Conservation (phyloP, 2,888 invertebrate species). For the Meganola albula region DNA sequence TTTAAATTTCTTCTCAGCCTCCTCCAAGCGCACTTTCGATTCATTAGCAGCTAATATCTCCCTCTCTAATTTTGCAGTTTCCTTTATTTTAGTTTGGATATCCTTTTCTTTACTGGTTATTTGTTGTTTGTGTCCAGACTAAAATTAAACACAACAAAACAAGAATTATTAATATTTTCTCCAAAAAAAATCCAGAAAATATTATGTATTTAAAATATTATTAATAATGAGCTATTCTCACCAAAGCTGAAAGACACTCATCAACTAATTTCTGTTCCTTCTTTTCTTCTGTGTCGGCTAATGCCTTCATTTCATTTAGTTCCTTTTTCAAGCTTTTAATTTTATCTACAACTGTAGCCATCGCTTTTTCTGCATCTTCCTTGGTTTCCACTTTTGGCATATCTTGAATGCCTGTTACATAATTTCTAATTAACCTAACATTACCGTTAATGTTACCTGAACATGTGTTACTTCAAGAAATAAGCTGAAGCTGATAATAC, state of each 20-base stretch:
- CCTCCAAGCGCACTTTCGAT: conserved; percentile 74
- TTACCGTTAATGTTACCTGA: neutral
- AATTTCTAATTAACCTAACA: neutral
- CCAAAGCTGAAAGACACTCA: conserved; percentile 56
- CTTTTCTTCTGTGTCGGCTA: conserved; percentile 58
- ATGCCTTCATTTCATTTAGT: conserved; percentile 45
- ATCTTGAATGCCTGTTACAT: conserved; percentile 44
- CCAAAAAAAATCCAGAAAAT: too few relatives aligned
- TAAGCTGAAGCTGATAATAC: neutral
- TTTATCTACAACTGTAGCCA: conserved; percentile 43
- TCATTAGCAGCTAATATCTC: conserved; percentile 80
- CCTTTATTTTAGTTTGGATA: conserved; percentile 73
- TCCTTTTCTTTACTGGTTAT: conserved; percentile 79
- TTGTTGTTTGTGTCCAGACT: conserved; percentile 82
- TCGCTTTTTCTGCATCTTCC: conserved; percentile 53
- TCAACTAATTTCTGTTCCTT: conserved; percentile 56
- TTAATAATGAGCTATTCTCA: conserved; percentile 36
- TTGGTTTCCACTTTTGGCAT: conserved; percentile 42
- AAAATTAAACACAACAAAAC: conserved; percentile 12
- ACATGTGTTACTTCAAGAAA: neutral
- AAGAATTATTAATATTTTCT: neutral
- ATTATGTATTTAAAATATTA: too few relatives aligned
- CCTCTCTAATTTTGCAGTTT: conserved; percentile 70
- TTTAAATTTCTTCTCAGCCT: conserved; percentile 68
- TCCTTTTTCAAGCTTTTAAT: conserved; percentile 48